These are phyloP conservation scores for Arbacia lixula DNA, from an alignment of 53 echinoderm and acorn worm species.

Conservation along the genomic window DNA sequence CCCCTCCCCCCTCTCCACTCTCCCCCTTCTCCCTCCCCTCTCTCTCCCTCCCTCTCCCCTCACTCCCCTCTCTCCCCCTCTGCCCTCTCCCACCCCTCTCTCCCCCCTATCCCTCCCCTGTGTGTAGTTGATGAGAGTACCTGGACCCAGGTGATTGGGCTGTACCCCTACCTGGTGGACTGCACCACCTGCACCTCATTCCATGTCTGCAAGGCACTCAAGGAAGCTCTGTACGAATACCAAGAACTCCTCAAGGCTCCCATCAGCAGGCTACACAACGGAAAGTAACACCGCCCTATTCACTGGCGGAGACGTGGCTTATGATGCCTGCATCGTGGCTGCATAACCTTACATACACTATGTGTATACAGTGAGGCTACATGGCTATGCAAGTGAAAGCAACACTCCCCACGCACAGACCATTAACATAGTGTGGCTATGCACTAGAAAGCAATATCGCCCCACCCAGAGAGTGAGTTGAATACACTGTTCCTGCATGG, in stretches of 20 bases:
- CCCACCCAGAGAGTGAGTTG: too few species aligned
- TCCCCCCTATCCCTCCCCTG: not conserved
- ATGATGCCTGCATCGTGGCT: too few species aligned
- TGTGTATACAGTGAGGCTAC: too few species aligned
- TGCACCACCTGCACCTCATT: slow-evolving; percentile 97
- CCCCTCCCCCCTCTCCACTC: not conserved
- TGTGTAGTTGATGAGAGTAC: slow-evolving; percentile 77
- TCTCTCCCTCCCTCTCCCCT: not conserved
- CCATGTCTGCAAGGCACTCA: slow-evolving; percentile 93
- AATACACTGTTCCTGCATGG: too few species aligned
- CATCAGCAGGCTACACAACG: slow-evolving; percentile 67
- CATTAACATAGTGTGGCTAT: too few species aligned
- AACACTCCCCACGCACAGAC: too few species aligned
- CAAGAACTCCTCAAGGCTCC: slow-evolving; percentile 83
- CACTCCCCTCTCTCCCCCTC: not conserved
- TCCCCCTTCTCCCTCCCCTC: too few species aligned
- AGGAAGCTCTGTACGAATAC: slow-evolving; percentile 95
- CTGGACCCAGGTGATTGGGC: slow-evolving; percentile 93
- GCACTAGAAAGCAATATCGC: too few species aligned
- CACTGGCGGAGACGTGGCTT: too few species aligned
- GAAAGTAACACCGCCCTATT: too few species aligned
- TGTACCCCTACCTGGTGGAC: slow-evolving; percentile 95
- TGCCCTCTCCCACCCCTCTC: not conserved
- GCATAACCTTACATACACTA: too few species aligned
- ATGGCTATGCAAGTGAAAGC: too few species aligned